Evolutionary conservation across 2,113 vertebrate species (phyloP), one percentile per base, ranked within the genome.

Genomic region (Rhinogobius similis): DNA sequence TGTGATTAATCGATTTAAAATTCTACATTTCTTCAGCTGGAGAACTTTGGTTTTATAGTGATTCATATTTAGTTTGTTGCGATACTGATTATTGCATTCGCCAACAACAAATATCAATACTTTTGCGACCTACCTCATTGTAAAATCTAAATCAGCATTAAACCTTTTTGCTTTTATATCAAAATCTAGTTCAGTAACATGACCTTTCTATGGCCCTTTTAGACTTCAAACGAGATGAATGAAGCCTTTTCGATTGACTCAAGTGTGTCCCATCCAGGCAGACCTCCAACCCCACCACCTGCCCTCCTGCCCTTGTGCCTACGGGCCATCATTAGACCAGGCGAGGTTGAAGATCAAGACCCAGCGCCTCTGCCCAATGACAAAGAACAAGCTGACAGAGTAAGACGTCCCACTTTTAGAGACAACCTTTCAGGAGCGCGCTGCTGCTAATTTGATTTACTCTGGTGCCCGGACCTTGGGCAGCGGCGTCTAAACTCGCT

Each of bases 371-470:
- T 81, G 72, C 85, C 26, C 74, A 79, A 79, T 70, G 39, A 83
- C 85, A 87, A 88, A 89, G 65, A 76, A 62, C 73, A 65, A 55
- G 70, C n/a, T 5, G 59, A 68, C 64, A 46, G 73, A 82, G 76
- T 67, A 59, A 78, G 80, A 87, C 56, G 73, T 64, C 68, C 69
- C 75, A 50, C 77, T 82, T 62, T 77, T 56, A 71, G 59, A 76
- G 83, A 18, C 27, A 75, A 70, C 69, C 72, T 86, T 81, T 89
- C 79, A 88, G 76, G 69, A 75, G 70, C 32, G 64, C 41, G 67
- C 14, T 83, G 78, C 83, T 67, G 84, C 87, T 90, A 92, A 93
- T 92, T 90, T 87, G 85, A 91, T 91, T 90, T 90, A 89, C 85
- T 91, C 81, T 78, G 80, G 74, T 81, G 85, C 87, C 53, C 84